Base-by-base conservation (phyloP, 2,888 invertebrate species). In the Scaeva pyrastri region DNA sequence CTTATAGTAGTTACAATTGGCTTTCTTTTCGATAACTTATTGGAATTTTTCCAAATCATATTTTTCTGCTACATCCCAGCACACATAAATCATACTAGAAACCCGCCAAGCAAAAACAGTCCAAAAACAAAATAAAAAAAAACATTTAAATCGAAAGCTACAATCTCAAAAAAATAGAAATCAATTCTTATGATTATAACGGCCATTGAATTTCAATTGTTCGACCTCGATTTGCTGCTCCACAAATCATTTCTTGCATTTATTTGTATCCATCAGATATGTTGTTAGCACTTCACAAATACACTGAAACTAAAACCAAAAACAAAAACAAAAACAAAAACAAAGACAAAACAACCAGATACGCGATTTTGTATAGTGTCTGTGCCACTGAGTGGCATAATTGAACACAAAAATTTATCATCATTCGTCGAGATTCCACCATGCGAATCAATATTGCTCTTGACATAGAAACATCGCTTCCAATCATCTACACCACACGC, bases 391-490 rank as follows among this genome's bases (percentile, higher is more conserved):
- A 21, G 36, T 16, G 60, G 55, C 60, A 62, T 62, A 82, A 77
- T 82, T 68, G 82, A 68, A 73, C 52, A 75, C 52, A 75, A 5
- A 66, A 68, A 52, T 60, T 31, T 50, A 80, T 76, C 85, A 76
- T 76, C 76, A 68, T 73, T 85, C 80, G 68, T 76, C 72, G 66
- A 45, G 72, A 80, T 80, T 50, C 80, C 80, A 60, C 72, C 66
- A 80, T 80, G 80, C 85, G 80, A 80, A 80, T 85, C 76, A 80
- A 85, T 43, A 43, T 76, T 80, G 85, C 62, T 85, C 80, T 85
- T 85, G 85, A 85, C 85, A 85, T 48, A 76, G 60, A 85, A 85
- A 80, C n/a, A 23, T 26, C 6, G 26, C 39, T 60, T 23, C 26
- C 23, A 52, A 26, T 14, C 52, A 52, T 1, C 31, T 7, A 31